Base-by-base conservation (phyloP, 2,888 invertebrate species). In the Drosophila histrio region DNA sequence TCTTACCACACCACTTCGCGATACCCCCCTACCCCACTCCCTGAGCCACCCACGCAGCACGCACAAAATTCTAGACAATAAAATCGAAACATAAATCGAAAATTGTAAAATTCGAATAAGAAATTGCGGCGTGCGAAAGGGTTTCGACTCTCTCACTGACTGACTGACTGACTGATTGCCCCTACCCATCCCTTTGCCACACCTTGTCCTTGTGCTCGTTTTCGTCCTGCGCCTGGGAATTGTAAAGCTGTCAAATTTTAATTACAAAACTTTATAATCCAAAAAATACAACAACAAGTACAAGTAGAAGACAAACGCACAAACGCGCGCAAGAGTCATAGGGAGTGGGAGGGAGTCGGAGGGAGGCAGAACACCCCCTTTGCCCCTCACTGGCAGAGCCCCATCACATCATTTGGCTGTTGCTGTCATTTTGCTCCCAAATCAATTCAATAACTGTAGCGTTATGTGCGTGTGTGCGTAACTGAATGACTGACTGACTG, bases 171-270 rank as follows among this genome's bases (percentile, higher is more conserved):
- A 39, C 52, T 71, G 13, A 30, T 8, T 32, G 52, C 34, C 2
- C 3, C 11, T 8, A 2, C 17, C 17, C 0, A 19, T n/a, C 5
- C 22, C 8, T 4, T n/a, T n/a, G 3, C n/a, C 2, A 26, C 21
- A 36, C 38, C 52, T 39, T 49, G 49, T 53, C 21, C 19, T 50
- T 36, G 36, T 38, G 30, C 52, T 53, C 39, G 26, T 32, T 30
- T 30, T 41, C 26, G 46, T 44, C n/a, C 57, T 52, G 56, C 41
- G 66, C 85, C 82, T 88, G 82, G 87, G 84, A 84, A 84, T 84
- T 84, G 84, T 84, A 84, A 84, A 88, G 84, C 84, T 84, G 84
- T 84, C 84, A 84, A 84, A 84, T 84, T 84, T 84, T 88, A 84
- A 84, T 84, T 84, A 84, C 84, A 84, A 84, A 84, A 84, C 84